Conservation (phyloP, 2,113 vertebrate genomes). For the Boulengeromyrus knoepffleri region DNA sequence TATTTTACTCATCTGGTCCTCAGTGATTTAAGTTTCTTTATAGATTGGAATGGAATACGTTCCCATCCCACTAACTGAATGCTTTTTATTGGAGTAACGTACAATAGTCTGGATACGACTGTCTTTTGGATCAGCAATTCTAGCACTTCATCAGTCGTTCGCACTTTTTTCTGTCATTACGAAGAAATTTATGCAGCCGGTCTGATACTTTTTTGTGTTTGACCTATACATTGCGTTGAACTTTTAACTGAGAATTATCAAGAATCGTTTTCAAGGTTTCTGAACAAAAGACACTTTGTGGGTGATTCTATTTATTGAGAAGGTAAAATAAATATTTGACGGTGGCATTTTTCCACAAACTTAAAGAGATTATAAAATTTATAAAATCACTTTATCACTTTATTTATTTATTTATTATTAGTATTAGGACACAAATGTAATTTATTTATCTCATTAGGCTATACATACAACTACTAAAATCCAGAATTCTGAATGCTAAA, state of each 20-base stretch:
- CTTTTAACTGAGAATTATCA: not conserved
- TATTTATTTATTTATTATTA: not conserved
- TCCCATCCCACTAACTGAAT: not conserved
- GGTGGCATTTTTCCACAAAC: not conserved
- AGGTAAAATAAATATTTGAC: not conserved
- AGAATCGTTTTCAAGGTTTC: not conserved
- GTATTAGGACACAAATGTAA: not conserved
- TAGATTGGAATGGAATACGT: not conserved
- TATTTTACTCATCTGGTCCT: not conserved
- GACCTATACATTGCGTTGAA: not conserved
- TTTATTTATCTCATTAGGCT: not conserved
- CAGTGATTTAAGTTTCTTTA: not conserved
- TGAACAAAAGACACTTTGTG: not conserved
- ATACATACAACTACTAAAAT: not conserved
- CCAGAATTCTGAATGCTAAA: not conserved
- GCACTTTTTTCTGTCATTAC: not conserved
- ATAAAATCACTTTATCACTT: not conserved
- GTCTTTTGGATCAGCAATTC: not conserved
- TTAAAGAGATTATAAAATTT: not conserved
- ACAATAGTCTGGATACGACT: not conserved
- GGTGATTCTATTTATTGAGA: not conserved
- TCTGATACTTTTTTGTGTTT: not conserved
- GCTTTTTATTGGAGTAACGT: not conserved
- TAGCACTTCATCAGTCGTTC: not conserved
- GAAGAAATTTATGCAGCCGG: not conserved